Percentiles rank a stretch among this genome's conserved stretches.
phyloP scores from a whole-genome alignment of 2,113 vertebrate species.

The Misgurnus mizolepis region DNA sequence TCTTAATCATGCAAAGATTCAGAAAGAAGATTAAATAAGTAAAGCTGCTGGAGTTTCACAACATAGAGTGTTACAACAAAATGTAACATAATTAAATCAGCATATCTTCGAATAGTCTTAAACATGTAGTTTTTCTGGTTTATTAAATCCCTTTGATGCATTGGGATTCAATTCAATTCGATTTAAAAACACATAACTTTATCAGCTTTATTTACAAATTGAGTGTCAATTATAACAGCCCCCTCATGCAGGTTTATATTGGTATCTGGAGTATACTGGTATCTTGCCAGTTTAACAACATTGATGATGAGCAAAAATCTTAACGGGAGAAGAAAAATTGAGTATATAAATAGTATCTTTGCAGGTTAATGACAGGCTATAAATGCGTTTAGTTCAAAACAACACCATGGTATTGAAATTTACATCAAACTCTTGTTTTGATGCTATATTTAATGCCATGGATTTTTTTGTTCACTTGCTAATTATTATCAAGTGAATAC shows the following conservation, averaged over 20 bases:
- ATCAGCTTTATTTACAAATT: conserved; percentile 21
- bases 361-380: conserved; percentile 34
- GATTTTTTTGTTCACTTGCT: too few relatives aligned
- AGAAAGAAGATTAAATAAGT: background rate
- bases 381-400: conserved; percentile 8
- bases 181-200: conserved; percentile 3
- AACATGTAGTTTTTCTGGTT: conserved; percentile 18
- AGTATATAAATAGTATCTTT: conserved; percentile 25
- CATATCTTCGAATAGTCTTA: background rate
- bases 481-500: background rate
- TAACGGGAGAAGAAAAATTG: conserved; percentile 20
- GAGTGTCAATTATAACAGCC: conserved; percentile 38
- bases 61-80: background rate
- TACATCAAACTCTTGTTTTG: background rate
- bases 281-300: conserved; percentile 27
- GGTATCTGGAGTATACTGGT: background rate
- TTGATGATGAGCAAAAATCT: conserved; percentile 14
- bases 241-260: conserved; percentile 5
- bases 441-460: background rate
- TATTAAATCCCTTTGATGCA: conserved; percentile 4
- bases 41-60: background rate
- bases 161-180: background rate
- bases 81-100: conserved; percentile 24
- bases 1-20: background rate
- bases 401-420: background rate